These are phyloP conservation scores for Drosophila villosipedis DNA, from an alignment of 2,888 invertebrate genomes.

Conservation along the genomic window DNA sequence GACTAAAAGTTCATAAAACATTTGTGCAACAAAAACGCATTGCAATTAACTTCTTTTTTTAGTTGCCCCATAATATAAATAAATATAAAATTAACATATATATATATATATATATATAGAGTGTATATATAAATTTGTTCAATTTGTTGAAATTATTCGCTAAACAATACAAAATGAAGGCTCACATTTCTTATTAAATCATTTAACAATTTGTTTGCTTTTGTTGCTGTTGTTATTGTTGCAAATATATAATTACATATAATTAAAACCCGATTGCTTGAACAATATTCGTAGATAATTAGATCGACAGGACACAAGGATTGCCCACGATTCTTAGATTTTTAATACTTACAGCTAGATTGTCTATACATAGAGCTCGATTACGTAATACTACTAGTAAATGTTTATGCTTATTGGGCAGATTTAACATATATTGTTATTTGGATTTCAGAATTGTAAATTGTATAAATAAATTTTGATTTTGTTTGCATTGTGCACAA, in stretches of 20 bases:
- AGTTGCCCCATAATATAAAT: conserved; percentile 60
- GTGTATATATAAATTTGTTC: conserved; percentile 65
- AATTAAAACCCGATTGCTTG: conserved; percentile 74
- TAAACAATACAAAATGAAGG: conserved; percentile 59
- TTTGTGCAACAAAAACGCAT: conserved; percentile 81
- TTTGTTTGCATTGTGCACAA: conserved; percentile 69
- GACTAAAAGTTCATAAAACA: conserved; percentile 74
- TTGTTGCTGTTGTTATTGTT: conserved; percentile 31
- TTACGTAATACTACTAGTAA: conserved; percentile 73
- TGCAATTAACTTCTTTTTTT: conserved; percentile 60
- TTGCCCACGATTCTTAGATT: conserved; percentile 39
- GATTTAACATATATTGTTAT: conserved; percentile 35
- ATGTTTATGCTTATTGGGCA: conserved; percentile 60
- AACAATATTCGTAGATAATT: conserved; percentile 57
- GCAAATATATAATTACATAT: conserved; percentile 33
- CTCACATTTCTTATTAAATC: conserved; percentile 45
- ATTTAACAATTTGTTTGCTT: conserved; percentile 59
- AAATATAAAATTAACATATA: conserved; percentile 70
- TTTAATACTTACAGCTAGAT: conserved; percentile 51
- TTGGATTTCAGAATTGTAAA: conserved; percentile 34
- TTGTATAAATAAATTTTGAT: conserved; percentile 58
- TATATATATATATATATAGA: conserved; percentile 22
- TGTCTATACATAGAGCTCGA: conserved; percentile 63
- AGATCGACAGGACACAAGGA: conserved; percentile 33
- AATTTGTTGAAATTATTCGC: conserved; percentile 71